Base-by-base conservation (phyloP, 2,797 vertebrate species). In the Knipowitschia caucasica region DNA sequence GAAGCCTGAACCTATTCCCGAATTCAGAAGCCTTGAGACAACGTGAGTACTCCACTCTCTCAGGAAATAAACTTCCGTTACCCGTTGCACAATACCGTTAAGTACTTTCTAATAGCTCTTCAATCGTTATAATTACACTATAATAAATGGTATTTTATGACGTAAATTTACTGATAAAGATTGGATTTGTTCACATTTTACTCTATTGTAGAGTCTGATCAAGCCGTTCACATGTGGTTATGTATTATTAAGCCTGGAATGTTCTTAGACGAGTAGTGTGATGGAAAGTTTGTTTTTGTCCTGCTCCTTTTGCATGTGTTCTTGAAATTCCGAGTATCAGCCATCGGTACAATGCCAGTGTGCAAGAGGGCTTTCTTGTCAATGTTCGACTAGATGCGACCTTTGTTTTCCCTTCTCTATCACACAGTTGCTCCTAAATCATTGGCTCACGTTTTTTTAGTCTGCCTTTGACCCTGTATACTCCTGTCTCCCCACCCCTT, bases 1-100 rank as follows among this genome's bases (percentile, higher is more conserved):
- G 88, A 96, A 96, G 71, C 88, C 93, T 0, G 92, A 96, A 9
- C 91, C 94, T 46, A 54, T 95, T 18, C 93, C 94, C 0, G 95
- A 98, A 20, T 94, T 96, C 73, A 92, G 90, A 71, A 95, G 88
- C 71, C 88, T 98, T 0, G 91, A 91, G 14, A 68, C 80, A 43
- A 67, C 55, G 92, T 93, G 70, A 91, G 90, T 91, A 60, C 43
- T 21, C 59, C 12, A 49, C 17, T 11, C 11, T 12, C 20, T 29
- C 2, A 4, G 11, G 5, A 24, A 2, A 17, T 17, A 15, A 12
- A 33, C 2, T 10, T 33, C 6, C 3, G 29, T 17, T 38, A 18
- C 35, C 3, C 18, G 17, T 38, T 38, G 35, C 17, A 38, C 17
- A 36, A 9, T 38, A 2, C 9, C n/a, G 4, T 11, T 3, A 12